Base-by-base conservation (phyloP, 2,888 invertebrate species). In the Volucella inanis region DNA sequence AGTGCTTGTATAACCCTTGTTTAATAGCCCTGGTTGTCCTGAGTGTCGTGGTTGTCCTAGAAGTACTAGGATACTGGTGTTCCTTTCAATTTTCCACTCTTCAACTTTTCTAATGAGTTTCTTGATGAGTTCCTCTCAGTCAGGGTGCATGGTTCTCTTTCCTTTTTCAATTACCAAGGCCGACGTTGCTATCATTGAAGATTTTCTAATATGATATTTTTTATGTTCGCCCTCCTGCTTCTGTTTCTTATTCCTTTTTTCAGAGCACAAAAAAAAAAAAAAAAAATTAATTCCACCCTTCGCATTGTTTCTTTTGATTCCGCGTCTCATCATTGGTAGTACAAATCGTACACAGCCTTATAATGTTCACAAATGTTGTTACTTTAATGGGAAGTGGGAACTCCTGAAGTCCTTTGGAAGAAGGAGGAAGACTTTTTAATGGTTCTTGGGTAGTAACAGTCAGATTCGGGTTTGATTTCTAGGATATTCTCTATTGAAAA, bases 21-120 rank as follows among this genome's bases (percentile, higher is more conserved):
- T 31, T 31, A 6, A 0, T 31, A 6, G 31, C 6, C 6, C 31
- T 31, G 31, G 22, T 3, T 22, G 22, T 22, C 22, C 22, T 22
- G 22, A 3, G 3, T 22, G 3, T 22, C 22, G 22, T 22, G 22
- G 31, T 31, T 31, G 6, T 31, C 31, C 31, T 31, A 31, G 0
- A 3, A 31, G 31, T 31, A 31, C 31, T 31, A 31, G 6, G 31
- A 55, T 57, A 43, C 55, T 47, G 47, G 62, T 62, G 39, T 71
- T 78, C 68, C 57, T 70, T 79, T 79, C 74, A 83, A 83, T 79
- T 79, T 79, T 83, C 79, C 74, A 79, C 68, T 83, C 67, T 72
- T 62, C 83, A 79, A 83, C 74, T 83, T 31, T 31, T 83, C 83
- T 79, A 79, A 83, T 83, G 83, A 83, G 79, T 78, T 83, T 76